These are phyloP conservation scores for Spisula subtruncata DNA, from an alignment of 2,888 invertebrate genomes.

Conservation along the genomic window DNA sequence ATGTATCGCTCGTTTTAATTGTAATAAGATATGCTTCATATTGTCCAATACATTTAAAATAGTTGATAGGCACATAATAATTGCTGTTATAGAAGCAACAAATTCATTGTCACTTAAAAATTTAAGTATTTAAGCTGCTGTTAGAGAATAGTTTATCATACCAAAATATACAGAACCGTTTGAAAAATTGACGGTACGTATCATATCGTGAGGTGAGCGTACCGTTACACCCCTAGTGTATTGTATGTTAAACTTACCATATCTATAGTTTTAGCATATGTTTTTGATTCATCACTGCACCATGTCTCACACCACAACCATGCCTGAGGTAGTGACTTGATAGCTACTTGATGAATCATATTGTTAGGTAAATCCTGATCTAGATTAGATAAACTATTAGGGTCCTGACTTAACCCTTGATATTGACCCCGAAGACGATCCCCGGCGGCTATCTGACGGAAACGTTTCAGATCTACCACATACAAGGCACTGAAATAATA, in stretches of 20 bases:
- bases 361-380: conserved; percentile 99
- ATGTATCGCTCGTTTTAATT: no score
- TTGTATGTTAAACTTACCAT: conserved; percentile 90
- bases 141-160: no score
- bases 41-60: no score
- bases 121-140: no score
- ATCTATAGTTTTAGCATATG: conserved; percentile 98
- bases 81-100: no score
- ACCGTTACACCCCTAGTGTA: no score
- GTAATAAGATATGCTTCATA: no score
- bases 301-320: conserved; percentile 99
- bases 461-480: conserved; percentile 98
- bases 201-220: no score
- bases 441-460: conserved; percentile 98
- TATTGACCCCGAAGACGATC: conserved; percentile 99
- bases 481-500: conserved; percentile 94
- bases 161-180: no score
- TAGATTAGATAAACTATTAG: conserved; percentile 98
- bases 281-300: conserved; percentile 96
- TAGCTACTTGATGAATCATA: conserved; percentile 98
- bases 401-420: conserved; percentile 99
- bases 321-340: conserved; percentile 99
- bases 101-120: no score
- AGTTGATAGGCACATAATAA: no score
- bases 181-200: no score